Base-by-base conservation (phyloP, 2,888 invertebrate species). In the Pseudanteris insignis region DNA sequence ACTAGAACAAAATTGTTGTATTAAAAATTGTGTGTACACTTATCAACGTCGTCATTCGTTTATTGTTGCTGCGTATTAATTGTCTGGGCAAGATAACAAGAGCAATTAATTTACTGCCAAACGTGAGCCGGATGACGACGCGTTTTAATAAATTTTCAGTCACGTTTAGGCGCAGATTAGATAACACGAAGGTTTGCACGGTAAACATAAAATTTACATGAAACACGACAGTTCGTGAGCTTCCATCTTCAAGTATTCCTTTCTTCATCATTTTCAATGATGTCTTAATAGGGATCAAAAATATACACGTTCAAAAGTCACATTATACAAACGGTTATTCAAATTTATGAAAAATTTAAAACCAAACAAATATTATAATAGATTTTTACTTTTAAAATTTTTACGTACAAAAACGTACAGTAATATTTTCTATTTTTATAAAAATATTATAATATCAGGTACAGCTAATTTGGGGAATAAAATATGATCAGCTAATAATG, bases 141-240 rank as follows among this genome's bases (percentile, higher is more conserved):
- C 63, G 54, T 68, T 67, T 68, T 67, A 66, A 66, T 67, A 66
- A 66, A 64, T 67, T 68, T 67, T 66, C 67, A 67, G 65, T 68
- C 64, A 67, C 68, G 68, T 67, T 67, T 67, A 67, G 60, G 44
- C 46, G 48, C 25, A 57, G 62, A 62, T 62, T 62, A 57, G 58
- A 63, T 55, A 65, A 62, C 57, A 37, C 33, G 51, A 47, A 62
- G 59, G 59, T 65, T 67, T 65, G 55, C 67, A 63, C 58, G 43
- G 66, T 59, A 69, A 67, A 71, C 65, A 71, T 38, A 3, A 57
- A 67, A 70, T 71, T 71, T 69, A 68, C 70, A 71, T 71, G 63
- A 67, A 62, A 63, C 67, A 64, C 65, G 61, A 58, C 65, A 67
- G 61, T 67, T 67, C 68, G 67, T 70, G 67, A 64, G 66, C 65